Base-by-base conservation (phyloP, 92 coral and sea anemone species). In the Phenganax marumi region DNA sequence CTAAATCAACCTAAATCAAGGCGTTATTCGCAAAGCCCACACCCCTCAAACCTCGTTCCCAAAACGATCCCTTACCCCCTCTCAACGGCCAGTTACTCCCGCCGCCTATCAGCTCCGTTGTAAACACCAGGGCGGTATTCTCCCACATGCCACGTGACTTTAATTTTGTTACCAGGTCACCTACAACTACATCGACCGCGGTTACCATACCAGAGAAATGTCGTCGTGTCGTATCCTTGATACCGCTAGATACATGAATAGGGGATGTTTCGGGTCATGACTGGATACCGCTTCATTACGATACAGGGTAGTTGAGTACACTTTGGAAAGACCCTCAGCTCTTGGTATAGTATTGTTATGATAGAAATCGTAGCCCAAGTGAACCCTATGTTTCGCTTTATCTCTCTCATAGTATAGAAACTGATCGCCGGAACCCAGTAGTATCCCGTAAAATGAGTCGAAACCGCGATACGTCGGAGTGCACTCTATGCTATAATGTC, bases 401-500 rank as follows among this genome's bases (percentile, higher is more conserved):
- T 24, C 0, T 16, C 52, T 0, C 58, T 87, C 69, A 7, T n/a
- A 79, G 75, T 89, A 89, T 3, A 83, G 53, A 23, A 74, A 92
- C 57, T 91, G 93, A 62, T 91, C 91, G 52, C 91, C 97, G 39
- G 90, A 86, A 47, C 97, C 97, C 74, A 86, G 84, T 80, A 88
- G 88, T 62, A 87, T 89, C 7, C 97, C 97, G 66, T 84, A 91
- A 77, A 91, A 89, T 2, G 91, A 81, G 57, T 92, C 97, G 65
- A 92, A 92, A 19, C 97, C 97, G 1, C 97, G 88, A 65, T 74
- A 80, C 10, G 92, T 92, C 12, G 97, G 97, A 0, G 93, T 87
- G 81, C 88, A 91, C 50, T 75, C 85, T 91, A 85, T 88, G 62
- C 86, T 80, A 62, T 79, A 91, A 81, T 88, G 90, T 0, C 97